Conservation (phyloP, 2,113 vertebrate genomes). For the Psophia crepitans region DNA sequence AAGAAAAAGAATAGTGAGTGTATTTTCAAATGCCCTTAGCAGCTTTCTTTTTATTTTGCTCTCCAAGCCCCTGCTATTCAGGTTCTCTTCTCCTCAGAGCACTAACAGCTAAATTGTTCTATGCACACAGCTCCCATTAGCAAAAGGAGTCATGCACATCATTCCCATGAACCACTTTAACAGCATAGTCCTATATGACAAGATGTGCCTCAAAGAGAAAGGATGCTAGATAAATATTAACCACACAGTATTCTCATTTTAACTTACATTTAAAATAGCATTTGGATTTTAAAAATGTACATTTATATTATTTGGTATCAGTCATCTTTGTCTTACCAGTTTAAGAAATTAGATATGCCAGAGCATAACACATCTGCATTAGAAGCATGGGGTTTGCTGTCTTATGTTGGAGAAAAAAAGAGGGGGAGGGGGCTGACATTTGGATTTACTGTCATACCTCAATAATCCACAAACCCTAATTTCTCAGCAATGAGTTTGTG, state of each 20-base stretch:
- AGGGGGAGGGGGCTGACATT: background rate
- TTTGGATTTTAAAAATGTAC: constrained; percentile 6
- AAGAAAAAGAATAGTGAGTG: constrained; percentile 40
- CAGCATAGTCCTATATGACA: background rate
- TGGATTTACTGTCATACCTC: background rate
- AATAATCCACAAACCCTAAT: background rate
- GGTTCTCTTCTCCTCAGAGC: constrained; percentile 47
- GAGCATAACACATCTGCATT: constrained; percentile 1
- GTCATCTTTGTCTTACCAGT: background rate
- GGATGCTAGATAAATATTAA: constrained; percentile 17
- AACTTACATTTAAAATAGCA: background rate
- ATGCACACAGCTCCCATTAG: constrained; percentile 55
- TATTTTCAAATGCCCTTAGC: constrained; percentile 65
- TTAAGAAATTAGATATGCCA: constrained; percentile 34
- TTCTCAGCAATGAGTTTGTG: background rate
- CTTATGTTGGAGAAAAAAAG: background rate
- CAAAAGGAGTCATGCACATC: constrained; percentile 47
- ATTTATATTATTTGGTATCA: background rate
- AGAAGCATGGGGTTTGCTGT: background rate
- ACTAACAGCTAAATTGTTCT: constrained; percentile 65
- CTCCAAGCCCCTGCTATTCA: constrained; percentile 58
- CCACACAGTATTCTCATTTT: background rate
- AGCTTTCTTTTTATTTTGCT: constrained; percentile 60
- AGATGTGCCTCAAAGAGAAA: constrained; percentile 16
- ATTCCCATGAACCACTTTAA: constrained; percentile 23